A percentile compares a stretch with the other conserved stretches of the same genome.
These are phyloP conservation scores for Bombus confusus DNA, from an alignment of 1,140 invertebrate species.

Conservation along the genomic window DNA sequence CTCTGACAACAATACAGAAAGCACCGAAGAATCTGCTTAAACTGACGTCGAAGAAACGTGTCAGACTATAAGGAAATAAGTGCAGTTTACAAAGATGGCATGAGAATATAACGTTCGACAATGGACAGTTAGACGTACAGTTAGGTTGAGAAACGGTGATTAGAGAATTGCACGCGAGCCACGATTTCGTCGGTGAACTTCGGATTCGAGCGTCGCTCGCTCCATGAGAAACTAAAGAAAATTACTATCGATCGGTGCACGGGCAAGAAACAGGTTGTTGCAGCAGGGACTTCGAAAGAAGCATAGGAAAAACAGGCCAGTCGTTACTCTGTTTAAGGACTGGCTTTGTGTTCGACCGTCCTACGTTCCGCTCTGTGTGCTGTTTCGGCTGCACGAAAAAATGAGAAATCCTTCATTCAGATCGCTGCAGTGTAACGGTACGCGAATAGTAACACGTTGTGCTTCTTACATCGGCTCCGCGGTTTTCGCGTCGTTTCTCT, in stretches of 20 bases:
- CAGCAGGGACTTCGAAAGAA: background rate
- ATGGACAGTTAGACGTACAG: slow-evolving; percentile 18
- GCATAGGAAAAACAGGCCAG: background rate
- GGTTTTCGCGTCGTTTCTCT: background rate
- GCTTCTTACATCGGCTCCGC: background rate
- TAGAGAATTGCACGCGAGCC: slow-evolving; percentile 9
- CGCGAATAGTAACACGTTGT: slow-evolving; percentile 11
- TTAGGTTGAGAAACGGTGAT: slow-evolving; percentile 18
- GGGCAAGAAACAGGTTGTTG: background rate
- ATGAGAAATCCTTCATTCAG: slow-evolving; percentile 28
- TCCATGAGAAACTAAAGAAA: background rate
- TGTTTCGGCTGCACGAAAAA: background rate
- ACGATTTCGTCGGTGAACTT: background rate
- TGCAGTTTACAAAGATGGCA: background rate
- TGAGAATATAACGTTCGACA: slow-evolving; percentile 1
- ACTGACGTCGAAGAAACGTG: background rate
- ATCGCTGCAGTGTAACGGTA: slow-evolving; percentile 5
- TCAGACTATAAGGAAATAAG: too few species aligned
- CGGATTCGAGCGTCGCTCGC: background rate
- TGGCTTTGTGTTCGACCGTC: background rate
- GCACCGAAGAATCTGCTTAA: too few species aligned
- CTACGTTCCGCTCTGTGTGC: background rate
- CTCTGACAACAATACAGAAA: too few species aligned
- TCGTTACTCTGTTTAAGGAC: background rate
- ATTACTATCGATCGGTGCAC: slow-evolving; percentile 5